Evolutionary conservation across 2,797 vertebrate species (phyloP), one percentile per base, ranked within the genome.

Genomic region (Danio kyathit): DNA sequence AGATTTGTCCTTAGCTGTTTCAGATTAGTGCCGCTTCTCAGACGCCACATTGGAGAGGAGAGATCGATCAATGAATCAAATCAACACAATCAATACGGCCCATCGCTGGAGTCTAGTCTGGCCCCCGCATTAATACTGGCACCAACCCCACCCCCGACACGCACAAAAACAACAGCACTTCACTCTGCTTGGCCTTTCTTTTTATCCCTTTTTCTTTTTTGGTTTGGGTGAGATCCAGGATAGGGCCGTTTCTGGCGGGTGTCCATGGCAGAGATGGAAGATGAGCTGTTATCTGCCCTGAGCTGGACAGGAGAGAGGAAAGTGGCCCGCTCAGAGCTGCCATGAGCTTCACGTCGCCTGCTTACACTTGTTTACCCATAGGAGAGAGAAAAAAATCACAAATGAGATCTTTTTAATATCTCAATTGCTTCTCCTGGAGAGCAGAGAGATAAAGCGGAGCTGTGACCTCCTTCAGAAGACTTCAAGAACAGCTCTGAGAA

Each of bases 1-100:
- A 95, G 95, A 96, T 91, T 80, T 94, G 95, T 95, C 95, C 94
- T 89, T 92, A 94, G 95, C 94, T 91, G 94, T 95, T 95, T 94
- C 94, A 96, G 96, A 97, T 98, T 97, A 97, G 95, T 94, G 94
- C 93, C 92, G 92, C 95, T 95, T 95, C 95, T 95, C 93, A 93
- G 95, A 95, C 92, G 94, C 95, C 95, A 96, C 94, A 95, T 96
- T 96, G 89, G 94, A 95, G 95, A 87, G 75, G 92, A 91, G 93
- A 93, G 93, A 94, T 95, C 94, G 96, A 98, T 99, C 98, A 96
- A 99, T 99, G 98, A 98, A 99, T 99, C 97, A 98, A 99, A 98
- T 96, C 95, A 93, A 89, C 91, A 93, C 95, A 95, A 98, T 99
- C 98, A 96, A 98, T 98, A 90, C 94, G 60, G 91, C 96, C 95